phyloP scores from a whole-genome alignment of 2,888 invertebrate genomes.

The Heteromyza rotundicornis region DNA sequence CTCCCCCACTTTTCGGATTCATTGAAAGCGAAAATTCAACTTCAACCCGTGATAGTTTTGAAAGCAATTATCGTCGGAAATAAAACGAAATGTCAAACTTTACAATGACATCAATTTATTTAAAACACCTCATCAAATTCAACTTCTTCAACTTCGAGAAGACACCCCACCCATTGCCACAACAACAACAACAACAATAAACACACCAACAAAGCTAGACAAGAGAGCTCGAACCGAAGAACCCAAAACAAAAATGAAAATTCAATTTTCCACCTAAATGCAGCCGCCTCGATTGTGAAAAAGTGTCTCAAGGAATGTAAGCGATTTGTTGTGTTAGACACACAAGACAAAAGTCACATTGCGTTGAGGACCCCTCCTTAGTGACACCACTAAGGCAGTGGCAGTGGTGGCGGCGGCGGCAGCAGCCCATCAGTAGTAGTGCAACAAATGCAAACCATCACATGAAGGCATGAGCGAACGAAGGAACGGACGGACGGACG shows the following conservation, averaged over 20 bases:
- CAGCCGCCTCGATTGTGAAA: conserved; percentile 56
- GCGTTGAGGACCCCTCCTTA: conserved; percentile 24
- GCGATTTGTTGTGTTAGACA: conserved; percentile 44
- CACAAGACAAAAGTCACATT: conserved; percentile 17
- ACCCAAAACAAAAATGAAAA: conserved; percentile 45
- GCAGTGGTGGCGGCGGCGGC: conserved; percentile 14
- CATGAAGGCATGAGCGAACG: conserved; percentile 12
- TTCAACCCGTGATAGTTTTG: too few relatives aligned
- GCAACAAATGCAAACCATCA: conserved; percentile 26
- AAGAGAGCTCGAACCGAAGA: conserved; percentile 20
- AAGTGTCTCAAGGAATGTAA: conserved; percentile 43
- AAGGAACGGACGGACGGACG: conserved; percentile 14
- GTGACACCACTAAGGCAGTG: conserved; percentile 46
- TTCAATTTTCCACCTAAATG: conserved; percentile 56
- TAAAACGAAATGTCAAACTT: conserved; percentile 54
- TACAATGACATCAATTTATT: conserved; percentile 55
- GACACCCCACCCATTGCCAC: conserved; percentile 16
- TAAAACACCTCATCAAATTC: conserved; percentile 50
- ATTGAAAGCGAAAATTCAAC: too few relatives aligned
- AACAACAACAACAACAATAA: too few relatives aligned
- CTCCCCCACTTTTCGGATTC: too few relatives aligned
- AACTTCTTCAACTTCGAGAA: conserved; percentile 34
- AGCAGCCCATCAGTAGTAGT: neutral
- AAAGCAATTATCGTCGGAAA: conserved; percentile 28
- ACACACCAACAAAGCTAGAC: conserved; percentile 1